phyloP scores from a whole-genome alignment of 2,797 vertebrate species.

The Intellagama lesueurii region DNA sequence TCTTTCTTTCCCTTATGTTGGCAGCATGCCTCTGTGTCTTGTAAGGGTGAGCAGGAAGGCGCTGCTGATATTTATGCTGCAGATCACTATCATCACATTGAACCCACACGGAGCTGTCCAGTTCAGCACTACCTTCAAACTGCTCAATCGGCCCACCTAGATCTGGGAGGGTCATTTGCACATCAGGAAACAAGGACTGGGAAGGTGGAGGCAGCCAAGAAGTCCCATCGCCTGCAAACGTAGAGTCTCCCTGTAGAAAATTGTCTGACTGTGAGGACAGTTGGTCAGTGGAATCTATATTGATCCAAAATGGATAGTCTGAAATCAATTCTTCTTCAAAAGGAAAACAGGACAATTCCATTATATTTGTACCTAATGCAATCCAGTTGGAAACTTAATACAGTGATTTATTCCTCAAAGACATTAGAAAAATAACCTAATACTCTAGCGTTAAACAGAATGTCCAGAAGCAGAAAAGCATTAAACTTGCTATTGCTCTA shows the following conservation, averaged over 20 bases:
- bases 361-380: conserved; percentile 7
- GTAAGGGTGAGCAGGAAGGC: conserved; percentile 72
- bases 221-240: conserved; percentile 66
- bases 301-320: conserved; percentile 81
- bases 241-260: conserved; percentile 69
- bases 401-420: background rate
- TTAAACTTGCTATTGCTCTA: background rate
- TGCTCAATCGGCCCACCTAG: conserved; percentile 70
- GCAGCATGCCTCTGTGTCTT: conserved; percentile 83
- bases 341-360: conserved; percentile 80
- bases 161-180: conserved; percentile 73
- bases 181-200: conserved; percentile 74
- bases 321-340: conserved; percentile 75
- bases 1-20: conserved; percentile 84
- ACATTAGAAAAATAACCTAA: too few species aligned
- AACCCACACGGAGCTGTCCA: conserved; percentile 71
- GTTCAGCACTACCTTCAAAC: conserved; percentile 72
- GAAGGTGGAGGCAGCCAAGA: conserved; percentile 72
- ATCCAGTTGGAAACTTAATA: background rate
- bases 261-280: conserved; percentile 76
- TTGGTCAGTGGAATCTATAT: conserved; percentile 71
- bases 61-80: conserved; percentile 50
- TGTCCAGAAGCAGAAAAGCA: background rate
- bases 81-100: conserved; percentile 59
- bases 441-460: background rate